These are phyloP conservation scores for Sipha flava DNA, from an alignment of 1,140 invertebrate genomes.

Conservation along the genomic window DNA sequence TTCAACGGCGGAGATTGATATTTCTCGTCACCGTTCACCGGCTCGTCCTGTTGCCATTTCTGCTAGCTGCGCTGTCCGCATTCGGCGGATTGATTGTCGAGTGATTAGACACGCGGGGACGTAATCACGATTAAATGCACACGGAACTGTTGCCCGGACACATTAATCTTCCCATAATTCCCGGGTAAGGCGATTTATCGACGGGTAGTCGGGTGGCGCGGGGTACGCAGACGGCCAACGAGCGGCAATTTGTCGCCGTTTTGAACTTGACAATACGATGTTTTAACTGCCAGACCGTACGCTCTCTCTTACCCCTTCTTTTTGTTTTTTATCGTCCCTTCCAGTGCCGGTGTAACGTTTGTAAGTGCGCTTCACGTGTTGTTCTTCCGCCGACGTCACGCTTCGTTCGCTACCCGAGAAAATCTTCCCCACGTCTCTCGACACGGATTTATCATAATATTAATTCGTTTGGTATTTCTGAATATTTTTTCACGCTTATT, in stretches of 20 bases:
- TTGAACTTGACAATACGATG: not conserved
- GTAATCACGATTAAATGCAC: slow-evolving; percentile 24
- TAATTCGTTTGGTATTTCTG: too few species aligned
- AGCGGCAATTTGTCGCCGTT: slow-evolving; percentile 13
- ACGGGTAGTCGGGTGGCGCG: too few species aligned
- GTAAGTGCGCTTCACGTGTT: too few species aligned
- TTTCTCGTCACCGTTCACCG: not conserved
- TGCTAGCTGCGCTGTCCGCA: not conserved
- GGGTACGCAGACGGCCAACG: not conserved
- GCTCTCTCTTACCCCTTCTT: too few species aligned
- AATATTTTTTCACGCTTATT: too few species aligned
- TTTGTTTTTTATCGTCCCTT: too few species aligned
- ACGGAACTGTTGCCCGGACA: not conserved
- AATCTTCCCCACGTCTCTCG: too few species aligned
- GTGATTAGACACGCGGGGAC: not conserved
- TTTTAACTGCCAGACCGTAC: not conserved
- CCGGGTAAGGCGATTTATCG: not conserved
- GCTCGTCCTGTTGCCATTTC: too few species aligned
- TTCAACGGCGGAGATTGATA: not conserved
- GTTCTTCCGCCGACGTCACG: too few species aligned
- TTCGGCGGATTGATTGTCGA: slow-evolving; percentile 1
- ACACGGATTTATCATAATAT: too few species aligned
- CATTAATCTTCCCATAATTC: slow-evolving; percentile 29
- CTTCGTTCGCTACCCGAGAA: too few species aligned
- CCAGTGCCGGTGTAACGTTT: too few species aligned